Evolutionary conservation across 2,113 vertebrate genomes (phyloP), one percentile per base, ranked within the genome.

Genomic region (Hipposideros armiger): DNA sequence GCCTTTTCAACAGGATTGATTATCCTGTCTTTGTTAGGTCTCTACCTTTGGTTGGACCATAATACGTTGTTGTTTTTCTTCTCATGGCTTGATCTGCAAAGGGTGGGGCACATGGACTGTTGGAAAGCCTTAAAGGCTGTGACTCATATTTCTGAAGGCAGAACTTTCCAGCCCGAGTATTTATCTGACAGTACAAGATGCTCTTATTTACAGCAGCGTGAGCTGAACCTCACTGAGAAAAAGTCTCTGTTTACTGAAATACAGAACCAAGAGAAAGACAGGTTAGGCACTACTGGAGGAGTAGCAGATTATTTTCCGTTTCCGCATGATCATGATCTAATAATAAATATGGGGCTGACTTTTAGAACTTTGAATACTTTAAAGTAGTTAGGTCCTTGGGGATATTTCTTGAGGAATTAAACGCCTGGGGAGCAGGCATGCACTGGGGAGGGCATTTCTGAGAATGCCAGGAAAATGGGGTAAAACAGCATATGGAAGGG

Each of bases 271-370:
- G 90, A 87, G 26, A 24, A 54, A 0, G 42, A n/a, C 97, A 97
- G 40, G 80, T 98, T 98, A 97, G 89, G 93, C 90, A 98, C 67
- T 0, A 76, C 97, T 24, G 97, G 97, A 89, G 98, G 98, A 97
- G 97, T 98, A 98, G 98, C 42, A 60, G 82, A 17, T 30, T 28
- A 14, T 91, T 96, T 78, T 54, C 52, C 15, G 16, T 54, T 1
- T 54, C 47, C 47, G 8, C 52, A 2, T 54, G 52, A 13, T 54
- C 52, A 54, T 10, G 10, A 54, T 54, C 52, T 54, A 17, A 54
- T 54, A 54, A 54, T 54, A 47, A 47, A 47, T 47, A 47, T 54
- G 52, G 13, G 52, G 16, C 3, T 74, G 52, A 54, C 15, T 62
- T 50, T 72, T 20, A 82, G 69, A 95, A 56, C 54, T 90, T 72